These are phyloP conservation scores for Pharmacophagus antenor DNA, from an alignment of 2,888 invertebrate species.

Conservation along the genomic window DNA sequence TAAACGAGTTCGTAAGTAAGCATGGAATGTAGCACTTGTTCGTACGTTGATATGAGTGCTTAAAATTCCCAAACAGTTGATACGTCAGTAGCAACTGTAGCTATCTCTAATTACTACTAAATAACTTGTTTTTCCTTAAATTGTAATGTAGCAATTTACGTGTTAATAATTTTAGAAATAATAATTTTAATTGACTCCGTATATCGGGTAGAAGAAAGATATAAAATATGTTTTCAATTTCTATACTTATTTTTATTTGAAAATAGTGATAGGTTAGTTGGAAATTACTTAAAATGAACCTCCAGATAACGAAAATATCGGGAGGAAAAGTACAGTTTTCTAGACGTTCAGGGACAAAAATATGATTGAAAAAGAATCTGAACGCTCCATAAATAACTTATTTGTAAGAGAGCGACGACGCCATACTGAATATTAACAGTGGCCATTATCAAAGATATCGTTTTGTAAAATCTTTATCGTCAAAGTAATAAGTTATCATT, in stretches of 20 bases:
- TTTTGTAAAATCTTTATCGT: constrained; percentile 42
- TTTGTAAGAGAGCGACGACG: constrained; percentile 58
- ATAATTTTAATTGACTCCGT: no score
- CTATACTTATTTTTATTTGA: no score
- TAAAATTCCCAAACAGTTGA: not conserved
- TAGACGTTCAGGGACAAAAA: no score
- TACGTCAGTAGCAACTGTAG: constrained; percentile 10
- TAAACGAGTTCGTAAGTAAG: constrained; percentile 33
- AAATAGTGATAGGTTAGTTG: no score
- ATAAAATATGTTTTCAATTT: no score
- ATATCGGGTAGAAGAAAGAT: no score
- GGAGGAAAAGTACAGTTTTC: constrained; percentile 19
- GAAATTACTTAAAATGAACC: no score
- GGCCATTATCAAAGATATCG: constrained; percentile 39
- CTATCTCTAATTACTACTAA: constrained; percentile 16
- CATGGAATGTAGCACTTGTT: constrained; percentile 40
- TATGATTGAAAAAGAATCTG: no score
- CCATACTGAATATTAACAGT: constrained; percentile 46
- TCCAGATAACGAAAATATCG: no score
- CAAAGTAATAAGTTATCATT: constrained; percentile 36
- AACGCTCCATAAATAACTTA: no score
- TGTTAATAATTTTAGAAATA: no score
- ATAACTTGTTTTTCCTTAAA: not conserved
- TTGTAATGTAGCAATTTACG: not conserved
- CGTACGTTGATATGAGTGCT: constrained; percentile 7